Evolutionary conservation across 2,113 vertebrate species (phyloP), one percentile per base, ranked within the genome.

Genomic region (Phyllostomus hastatus): DNA sequence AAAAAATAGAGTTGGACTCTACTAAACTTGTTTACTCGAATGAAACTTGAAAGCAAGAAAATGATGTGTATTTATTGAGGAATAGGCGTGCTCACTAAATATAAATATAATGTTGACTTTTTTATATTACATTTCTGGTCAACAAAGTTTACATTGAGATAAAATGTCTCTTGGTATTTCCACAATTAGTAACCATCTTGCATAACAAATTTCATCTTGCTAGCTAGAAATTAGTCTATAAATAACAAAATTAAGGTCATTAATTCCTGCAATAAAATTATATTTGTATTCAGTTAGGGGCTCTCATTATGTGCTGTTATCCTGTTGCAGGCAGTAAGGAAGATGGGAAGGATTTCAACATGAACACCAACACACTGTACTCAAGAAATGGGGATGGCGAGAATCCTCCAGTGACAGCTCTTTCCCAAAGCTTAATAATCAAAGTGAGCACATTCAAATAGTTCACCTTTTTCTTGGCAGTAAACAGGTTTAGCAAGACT

Each of bases 401-500:
- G 43, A 22, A 80, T 2, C 16, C 76, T 85, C 31, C 70, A 59
- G 31, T 64, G 70, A 69, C 14, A 57, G 64, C 43, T 84, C 35
- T 73, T 75, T 59, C 46, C 31, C 10, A 82, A 92, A 92, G 35
- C 52, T 83, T 67, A 33, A 59, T 97, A 64, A 91, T 91, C 50
- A 93, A 35, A 81, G 28, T 8, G 54, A 72, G 14, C 50, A 93
- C 33, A 88, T 95, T 88, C 67, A 48, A 93, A 93, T 64, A 75
- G 76, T 33, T 95, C 28, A 31, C 28, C 17, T 70, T 95, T 95
- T 69, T 75, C 43, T 88, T 11, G 16, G 35, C 64, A 67, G 33
- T 76, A 85, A 95, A 50, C 35, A 95, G 31, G 70, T 91, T 93
- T 85, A 48, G 46, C 35, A 88, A 35, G 57, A 59, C 31, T 90